Evolutionary conservation across 1,140 invertebrate species (phyloP).

Genomic region (Pachypeltis micranthus): DNA sequence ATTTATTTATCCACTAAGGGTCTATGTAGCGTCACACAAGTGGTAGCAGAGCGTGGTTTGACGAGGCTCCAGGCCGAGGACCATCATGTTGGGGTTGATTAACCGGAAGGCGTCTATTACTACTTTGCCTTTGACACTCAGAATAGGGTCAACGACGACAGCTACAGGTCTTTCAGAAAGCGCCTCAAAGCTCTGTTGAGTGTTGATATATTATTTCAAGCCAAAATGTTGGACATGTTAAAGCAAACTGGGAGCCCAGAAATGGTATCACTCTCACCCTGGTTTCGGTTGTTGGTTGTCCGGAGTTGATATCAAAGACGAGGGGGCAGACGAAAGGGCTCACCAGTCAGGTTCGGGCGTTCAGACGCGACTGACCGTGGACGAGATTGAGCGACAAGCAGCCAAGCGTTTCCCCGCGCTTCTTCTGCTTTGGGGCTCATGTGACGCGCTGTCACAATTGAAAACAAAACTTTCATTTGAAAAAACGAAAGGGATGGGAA

Average conservation of each 20-base stretch:
- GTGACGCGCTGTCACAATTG: no score
- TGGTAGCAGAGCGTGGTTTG: no score
- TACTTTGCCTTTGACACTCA: conserved; percentile 96
- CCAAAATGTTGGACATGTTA: conserved; percentile 99
- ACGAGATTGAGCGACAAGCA: no score
- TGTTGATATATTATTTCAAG: conserved; percentile 99
- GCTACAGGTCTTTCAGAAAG: conserved; percentile 95
- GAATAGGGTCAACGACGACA: conserved; percentile 98
- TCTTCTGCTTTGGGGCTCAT: no score
- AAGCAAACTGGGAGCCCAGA: conserved; percentile 97
- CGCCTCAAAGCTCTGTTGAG: conserved; percentile 98
- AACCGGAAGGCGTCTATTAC: conserved; percentile 91
- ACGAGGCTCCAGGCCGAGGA: conserved; percentile 93
- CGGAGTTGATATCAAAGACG: conserved; percentile 99
- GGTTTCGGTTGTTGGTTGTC: conserved; percentile 99
- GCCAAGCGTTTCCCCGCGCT: no score
- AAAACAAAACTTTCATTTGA: no score
- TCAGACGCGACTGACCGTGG: no score
- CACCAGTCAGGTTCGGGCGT: no score
- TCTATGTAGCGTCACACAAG: no score
- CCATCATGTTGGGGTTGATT: conserved; percentile 99
- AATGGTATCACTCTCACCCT: conserved; percentile 98
- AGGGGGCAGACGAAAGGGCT: no score
- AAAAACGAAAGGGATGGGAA: no score
- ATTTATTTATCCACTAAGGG: no score